Base-by-base conservation (phyloP, 2,888 invertebrate species). In the Eumacrocentrus americanus region DNA sequence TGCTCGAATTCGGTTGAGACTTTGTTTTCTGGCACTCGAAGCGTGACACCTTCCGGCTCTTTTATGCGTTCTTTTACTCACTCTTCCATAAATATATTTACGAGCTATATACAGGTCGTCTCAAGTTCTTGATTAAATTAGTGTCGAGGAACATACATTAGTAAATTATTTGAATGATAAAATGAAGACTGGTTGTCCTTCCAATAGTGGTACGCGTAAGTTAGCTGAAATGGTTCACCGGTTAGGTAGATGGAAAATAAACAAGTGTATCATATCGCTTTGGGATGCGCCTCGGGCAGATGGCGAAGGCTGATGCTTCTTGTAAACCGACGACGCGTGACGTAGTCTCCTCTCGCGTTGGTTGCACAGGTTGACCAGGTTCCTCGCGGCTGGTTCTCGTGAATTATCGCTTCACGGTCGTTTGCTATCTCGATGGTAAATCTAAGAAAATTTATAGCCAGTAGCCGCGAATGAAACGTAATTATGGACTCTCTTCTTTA, bases 361-460 rank as follows among this genome's bases (percentile, higher is more conserved):
- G 29, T 40, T 37, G 29, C 37, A 51, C 54, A 58, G 51, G 59
- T 56, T 53, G 59, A 61, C 59, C 61, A 52, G 55, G 38, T 52
- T 54, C 18, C 60, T 22, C 23, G 55, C 40, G 18, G 54, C 37
- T 58, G 35, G 46, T 59, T 44, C 63, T 23, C 65, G 67, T 75
- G 73, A 76, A 74, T 77, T 76, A 76, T 76, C 67, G 72, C 53
- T 29, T 55, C 58, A 54, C 50, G 62, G 67, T 59, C 61, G 56
- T 61, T 50, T 58, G 58, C 66, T 74, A 76, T 75, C 76, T 73
- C 67, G 63, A 63, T 67, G 58, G 63, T 56, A 63, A 72, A 76
- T 75, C 76, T 72, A 58, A 18, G 52, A 59, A 72, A 74, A 76
- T 76, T 75, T 75, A 77, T 74, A 67, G 70, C 72, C 67, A 62